Conservation (phyloP, 1,140 invertebrate species). For the Steinernema khuongi region DNA sequence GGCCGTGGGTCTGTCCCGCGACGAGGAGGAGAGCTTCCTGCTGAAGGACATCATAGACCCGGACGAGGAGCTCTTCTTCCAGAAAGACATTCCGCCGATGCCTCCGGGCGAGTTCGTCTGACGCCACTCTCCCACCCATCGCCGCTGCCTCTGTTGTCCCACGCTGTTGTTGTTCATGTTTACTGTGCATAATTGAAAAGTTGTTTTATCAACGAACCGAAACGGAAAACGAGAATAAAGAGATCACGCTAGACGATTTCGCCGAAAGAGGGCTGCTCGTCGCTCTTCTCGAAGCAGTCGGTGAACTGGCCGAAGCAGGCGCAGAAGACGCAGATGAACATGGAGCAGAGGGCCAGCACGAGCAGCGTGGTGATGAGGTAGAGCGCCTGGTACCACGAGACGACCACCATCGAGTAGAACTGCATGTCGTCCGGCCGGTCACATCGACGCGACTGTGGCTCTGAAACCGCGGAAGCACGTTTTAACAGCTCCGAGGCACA, state of each 20-base stretch:
- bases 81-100: not conserved
- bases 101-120: slow-evolving; percentile 1
- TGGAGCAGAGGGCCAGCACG: not conserved
- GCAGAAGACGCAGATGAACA: slow-evolving; percentile 12
- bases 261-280: not conserved
- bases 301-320: not conserved
- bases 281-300: slow-evolving; percentile 2
- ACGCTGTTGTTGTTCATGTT: not conserved
- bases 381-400: slow-evolving; percentile 13
- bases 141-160: not conserved
- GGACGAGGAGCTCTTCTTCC: not conserved
- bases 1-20: not conserved
- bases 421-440: not conserved
- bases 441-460: not conserved
- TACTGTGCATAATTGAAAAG: not conserved
- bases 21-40: not conserved
- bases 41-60: not conserved
- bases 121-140: not conserved
- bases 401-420: not conserved
- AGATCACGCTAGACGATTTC: not conserved
- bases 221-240: not conserved
- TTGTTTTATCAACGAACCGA: not conserved
- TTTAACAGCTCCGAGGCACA: not conserved
- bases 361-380: slow-evolving; percentile 12
- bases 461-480: not conserved